Evolutionary conservation across 1,140 invertebrate species (phyloP), one percentile per base, ranked within the genome.

Genomic region (Caenorhabditis remanei): DNA sequence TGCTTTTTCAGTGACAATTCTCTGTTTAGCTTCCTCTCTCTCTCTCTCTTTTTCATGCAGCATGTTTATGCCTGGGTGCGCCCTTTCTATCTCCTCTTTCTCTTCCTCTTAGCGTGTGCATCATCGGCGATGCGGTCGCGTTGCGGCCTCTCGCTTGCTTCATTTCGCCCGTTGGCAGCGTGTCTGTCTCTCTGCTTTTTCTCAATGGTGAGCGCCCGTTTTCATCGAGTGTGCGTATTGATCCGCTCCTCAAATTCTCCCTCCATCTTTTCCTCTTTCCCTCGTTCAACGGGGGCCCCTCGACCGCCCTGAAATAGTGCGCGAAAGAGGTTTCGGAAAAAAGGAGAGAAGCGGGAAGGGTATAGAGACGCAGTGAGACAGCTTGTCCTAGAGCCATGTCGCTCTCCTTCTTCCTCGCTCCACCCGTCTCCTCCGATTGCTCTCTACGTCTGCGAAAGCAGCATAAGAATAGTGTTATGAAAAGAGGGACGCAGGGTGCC

Each of bases 41-140:
- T 67, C 63, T 43, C 71, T 50, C 65, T 48, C 65, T 50, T 71
- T 71, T 79, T 41, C 71, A 79, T 50, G 43, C 71, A 19, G 71
- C 71, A 79, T 79, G 71, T 79, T 79, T 79, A 79, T 79, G 71
- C 71, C 71, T 79, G 71, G 71, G 9, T 79, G 71, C 71, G 71
- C 46, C 71, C 46, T 53, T 53, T 41, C 71, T 16, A 53, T 48
- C n/a, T 79, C 40, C 71, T 79, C 71, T 40, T 50, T 79, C 71
- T 79, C 21, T 50, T 43, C 71, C 46, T 46, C 46, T 41, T 11
- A 21, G 61, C 61, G 61, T 48, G 71, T 79, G 71, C 71, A 79
- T 79, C 71, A 24, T 19, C 43, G 46, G 71, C 71, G 71, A 41
- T 19, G 71, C 71, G 71, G 71, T 50, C 71, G 71, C 71, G 71